A percentile compares a stretch with the other conserved stretches of the same genome.
Evolutionary conservation across 1,140 invertebrate genomes (phyloP).

Genomic region (Metopolophium dirhodum): DNA sequence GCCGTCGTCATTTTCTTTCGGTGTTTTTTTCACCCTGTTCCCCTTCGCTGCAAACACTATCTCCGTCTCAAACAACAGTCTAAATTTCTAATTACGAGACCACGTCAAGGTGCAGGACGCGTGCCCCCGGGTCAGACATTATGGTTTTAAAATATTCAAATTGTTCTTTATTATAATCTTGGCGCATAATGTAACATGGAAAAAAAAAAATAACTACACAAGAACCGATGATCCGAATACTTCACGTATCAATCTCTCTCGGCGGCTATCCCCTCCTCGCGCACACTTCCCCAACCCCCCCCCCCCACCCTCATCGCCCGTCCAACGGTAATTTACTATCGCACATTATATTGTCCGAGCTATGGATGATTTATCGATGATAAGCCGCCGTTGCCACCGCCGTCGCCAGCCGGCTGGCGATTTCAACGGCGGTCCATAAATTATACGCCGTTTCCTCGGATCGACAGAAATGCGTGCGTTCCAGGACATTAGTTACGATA

Average conservation of each 20-base stretch:
- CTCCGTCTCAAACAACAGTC: slow-evolving; percentile 18
- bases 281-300: neutral
- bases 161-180: slow-evolving; percentile 48
- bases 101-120: slow-evolving; percentile 42
- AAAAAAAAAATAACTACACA: neutral
- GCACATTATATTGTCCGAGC: slow-evolving; percentile 36
- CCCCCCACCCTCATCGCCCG: neutral
- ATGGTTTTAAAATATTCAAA: slow-evolving; percentile 57
- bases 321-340: slow-evolving; percentile 14
- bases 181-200: slow-evolving; percentile 33
- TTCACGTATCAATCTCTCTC: slow-evolving; percentile 50
- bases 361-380: slow-evolving; percentile 41
- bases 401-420: slow-evolving; percentile 13
- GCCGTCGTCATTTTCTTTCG: slow-evolving; percentile 33
- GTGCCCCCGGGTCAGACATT: slow-evolving; percentile 50
- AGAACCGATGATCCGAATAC: slow-evolving; percentile 45
- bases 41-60: neutral
- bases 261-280: neutral
- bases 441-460: slow-evolving; percentile 38
- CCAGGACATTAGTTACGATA: slow-evolving; percentile 21
- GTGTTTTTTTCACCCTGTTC: slow-evolving; percentile 14
- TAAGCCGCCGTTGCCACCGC: neutral
- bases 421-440: slow-evolving; percentile 35
- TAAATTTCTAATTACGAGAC: slow-evolving; percentile 56
- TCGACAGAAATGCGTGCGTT: slow-evolving; percentile 13